A percentile compares a stretch with the other conserved stretches of the same genome.
phyloP scores from a whole-genome alignment of 53 echinoderm and acorn worm species.

The Henricia sp. region DNA sequence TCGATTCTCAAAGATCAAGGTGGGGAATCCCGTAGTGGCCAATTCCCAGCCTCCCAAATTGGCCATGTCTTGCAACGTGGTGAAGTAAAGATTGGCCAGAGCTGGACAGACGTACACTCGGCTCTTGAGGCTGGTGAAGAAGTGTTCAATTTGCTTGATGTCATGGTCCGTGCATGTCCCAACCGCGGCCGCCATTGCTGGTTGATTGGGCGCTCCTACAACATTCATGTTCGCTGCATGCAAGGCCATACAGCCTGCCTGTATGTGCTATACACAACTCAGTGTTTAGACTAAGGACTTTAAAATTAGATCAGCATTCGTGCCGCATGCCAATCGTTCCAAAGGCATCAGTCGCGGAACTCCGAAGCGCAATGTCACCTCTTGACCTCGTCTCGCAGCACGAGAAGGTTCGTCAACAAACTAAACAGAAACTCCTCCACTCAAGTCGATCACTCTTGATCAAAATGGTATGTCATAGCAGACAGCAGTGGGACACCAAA shows the following conservation, averaged over 20 bases:
- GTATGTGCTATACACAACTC: background rate
- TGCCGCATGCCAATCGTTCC: slow-evolving; percentile 54
- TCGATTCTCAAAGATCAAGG: slow-evolving; percentile 78
- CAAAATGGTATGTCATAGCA: slow-evolving; percentile 32
- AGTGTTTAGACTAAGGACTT: background rate
- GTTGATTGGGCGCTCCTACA: slow-evolving; percentile 14
- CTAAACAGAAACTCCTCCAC: slow-evolving; percentile 18
- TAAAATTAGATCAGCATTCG: slow-evolving; percentile 46
- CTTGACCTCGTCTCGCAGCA: slow-evolving; percentile 47
- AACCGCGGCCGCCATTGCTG: slow-evolving; percentile 16
- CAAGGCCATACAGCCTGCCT: background rate
- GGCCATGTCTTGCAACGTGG: slow-evolving; percentile 86
- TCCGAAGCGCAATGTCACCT: slow-evolving; percentile 41
- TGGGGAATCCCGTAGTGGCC: slow-evolving; percentile 89
- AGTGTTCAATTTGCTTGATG: slow-evolving; percentile 88
- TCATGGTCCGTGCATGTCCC: slow-evolving; percentile 77
- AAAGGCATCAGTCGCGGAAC: slow-evolving; percentile 13
- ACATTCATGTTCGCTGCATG: slow-evolving; percentile 50
- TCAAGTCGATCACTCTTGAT: background rate
- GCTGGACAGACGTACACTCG: slow-evolving; percentile 97
- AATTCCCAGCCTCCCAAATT: slow-evolving; percentile 96
- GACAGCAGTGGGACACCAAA: background rate
- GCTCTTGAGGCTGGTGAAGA: slow-evolving; percentile 87
- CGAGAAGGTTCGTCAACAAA: slow-evolving; percentile 29
- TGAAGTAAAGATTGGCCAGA: slow-evolving; percentile 90